Conservation (phyloP, 2,113 vertebrate genomes). For the Cairina moschata region DNA sequence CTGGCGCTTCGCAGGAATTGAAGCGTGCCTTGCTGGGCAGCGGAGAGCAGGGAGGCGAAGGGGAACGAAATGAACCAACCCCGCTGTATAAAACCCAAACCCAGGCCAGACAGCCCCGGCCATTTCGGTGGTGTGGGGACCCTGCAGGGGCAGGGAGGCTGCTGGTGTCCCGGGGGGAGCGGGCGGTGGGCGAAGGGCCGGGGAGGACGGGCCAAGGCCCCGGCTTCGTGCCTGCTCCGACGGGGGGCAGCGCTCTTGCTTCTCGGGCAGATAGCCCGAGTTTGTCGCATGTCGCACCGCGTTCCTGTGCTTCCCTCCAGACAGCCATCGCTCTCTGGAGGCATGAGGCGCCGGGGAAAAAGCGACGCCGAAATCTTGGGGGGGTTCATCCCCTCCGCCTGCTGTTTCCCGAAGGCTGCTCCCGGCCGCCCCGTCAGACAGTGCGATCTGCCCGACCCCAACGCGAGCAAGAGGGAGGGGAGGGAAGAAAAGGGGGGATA, state of each 20-base stretch:
- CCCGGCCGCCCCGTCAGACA: not conserved
- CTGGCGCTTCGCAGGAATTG: not conserved
- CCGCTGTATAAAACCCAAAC: not conserved
- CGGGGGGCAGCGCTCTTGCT: not conserved
- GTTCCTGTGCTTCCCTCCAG: not conserved
- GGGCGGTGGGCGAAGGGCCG: not conserved
- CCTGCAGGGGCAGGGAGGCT: accelerated
- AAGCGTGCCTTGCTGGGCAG: not conserved
- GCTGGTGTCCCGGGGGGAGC: not conserved
- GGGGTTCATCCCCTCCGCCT: not conserved
- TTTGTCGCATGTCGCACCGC: not conserved
- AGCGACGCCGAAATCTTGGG: not conserved
- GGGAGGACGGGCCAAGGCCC: not conserved
- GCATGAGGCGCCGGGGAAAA: not conserved
- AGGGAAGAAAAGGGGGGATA: not conserved
- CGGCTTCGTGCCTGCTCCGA: not conserved
- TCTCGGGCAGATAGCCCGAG: not conserved
- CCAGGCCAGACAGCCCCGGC: too few relatives aligned
- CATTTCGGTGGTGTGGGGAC: accelerated
- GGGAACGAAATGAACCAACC: not conserved
- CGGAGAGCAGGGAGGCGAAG: not conserved
- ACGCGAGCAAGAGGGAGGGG: not conserved
- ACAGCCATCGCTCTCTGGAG: not conserved
- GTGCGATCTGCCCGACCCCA: not conserved
- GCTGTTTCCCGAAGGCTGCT: not conserved